phyloP scores from a whole-genome alignment of 92 coral and sea anemone genomes.

The Blastomussa wellsi region DNA sequence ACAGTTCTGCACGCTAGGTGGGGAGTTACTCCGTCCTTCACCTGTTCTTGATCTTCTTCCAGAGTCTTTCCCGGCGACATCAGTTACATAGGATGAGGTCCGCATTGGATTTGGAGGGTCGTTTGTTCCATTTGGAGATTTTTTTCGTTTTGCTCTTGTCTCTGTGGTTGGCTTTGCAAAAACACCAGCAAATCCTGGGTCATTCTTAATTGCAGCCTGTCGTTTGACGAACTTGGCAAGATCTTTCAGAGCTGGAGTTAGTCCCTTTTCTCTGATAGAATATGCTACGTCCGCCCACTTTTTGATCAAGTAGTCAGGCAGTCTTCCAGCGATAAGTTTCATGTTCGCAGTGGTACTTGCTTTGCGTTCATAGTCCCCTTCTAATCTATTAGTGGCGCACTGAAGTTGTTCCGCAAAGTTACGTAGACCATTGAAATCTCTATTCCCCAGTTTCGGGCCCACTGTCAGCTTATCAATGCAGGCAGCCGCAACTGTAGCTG shows the following conservation, averaged over 20 bases:
- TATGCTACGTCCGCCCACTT: constrained; percentile 60
- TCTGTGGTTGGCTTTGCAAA: constrained; percentile 5
- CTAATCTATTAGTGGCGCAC: constrained; percentile 33
- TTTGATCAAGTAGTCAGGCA: constrained; percentile 44
- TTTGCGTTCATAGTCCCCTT: constrained; percentile 47
- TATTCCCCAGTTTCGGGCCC: no score
- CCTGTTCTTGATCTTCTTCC: not conserved
- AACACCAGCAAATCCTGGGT: constrained; percentile 16
- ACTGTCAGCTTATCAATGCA: no score
- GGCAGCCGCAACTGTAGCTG: no score
- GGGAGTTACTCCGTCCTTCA: not conserved
- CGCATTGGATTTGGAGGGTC: constrained; percentile 25
- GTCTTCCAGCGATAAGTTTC: no score
- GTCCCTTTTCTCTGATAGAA: constrained; percentile 51
- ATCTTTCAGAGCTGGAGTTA: constrained; percentile 38
- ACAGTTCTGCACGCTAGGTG: not conserved
- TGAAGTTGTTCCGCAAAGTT: constrained; percentile 65
- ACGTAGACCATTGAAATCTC: no score
- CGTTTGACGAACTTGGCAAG: no score
- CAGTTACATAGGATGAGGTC: not conserved
- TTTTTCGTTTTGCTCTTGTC: constrained; percentile 2
- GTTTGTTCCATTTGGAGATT: constrained; percentile 12
- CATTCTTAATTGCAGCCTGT: no score
- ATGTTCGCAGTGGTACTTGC: constrained; percentile 65
- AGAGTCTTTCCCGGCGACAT: not conserved